Evolutionary conservation across 1,140 invertebrate genomes (phyloP), one percentile per base, ranked within the genome.

Genomic region (Atta texana): DNA sequence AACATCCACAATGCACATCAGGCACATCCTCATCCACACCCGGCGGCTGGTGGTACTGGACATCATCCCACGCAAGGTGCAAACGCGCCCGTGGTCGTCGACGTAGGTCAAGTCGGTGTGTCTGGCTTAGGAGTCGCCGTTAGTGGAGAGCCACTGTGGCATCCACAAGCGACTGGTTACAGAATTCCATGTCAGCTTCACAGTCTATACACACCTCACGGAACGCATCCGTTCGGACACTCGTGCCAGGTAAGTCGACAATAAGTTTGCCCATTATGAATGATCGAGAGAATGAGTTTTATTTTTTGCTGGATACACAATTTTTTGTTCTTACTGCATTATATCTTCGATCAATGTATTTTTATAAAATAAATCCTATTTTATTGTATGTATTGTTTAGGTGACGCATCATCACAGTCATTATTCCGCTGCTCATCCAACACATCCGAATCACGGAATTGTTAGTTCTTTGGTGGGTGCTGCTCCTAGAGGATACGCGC

Each of bases 121-220:
- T 93, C 94, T 14, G 93, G 94, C 16, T 64, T 94, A n/a, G 93
- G 93, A 8, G 94, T 94, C 21, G 91, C 94, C 24, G 94, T 94
- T 53, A 90, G 93, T 61, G 93, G 92, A 2, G 94, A 94, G 81
- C 89, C 93, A 0, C 64, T 94, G 16, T 95, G 94, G 94, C 94
- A 95, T 92, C 94, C 94, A 14, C 94, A 93, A 31, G 90, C 93
- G 39, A 92, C 93, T 12, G 92, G 94, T 10, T 94, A 94, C 69
- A 92, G 94, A 61, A 94, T 95, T 61, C 94, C 94, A 1, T 95
- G 94, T 78, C 93, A 94, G 82, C 91, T 94, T 44, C 94, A 95
- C 53, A 91, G 94, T 4, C 93, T 94, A 71, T 95, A 95, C 76
- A 76, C 94, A 4, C 92, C 94, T 5, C 88, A 92, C 18, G 92